Evolutionary conservation across 2,113 vertebrate genomes (phyloP).

Genomic region (Anolis sagrei): DNA sequence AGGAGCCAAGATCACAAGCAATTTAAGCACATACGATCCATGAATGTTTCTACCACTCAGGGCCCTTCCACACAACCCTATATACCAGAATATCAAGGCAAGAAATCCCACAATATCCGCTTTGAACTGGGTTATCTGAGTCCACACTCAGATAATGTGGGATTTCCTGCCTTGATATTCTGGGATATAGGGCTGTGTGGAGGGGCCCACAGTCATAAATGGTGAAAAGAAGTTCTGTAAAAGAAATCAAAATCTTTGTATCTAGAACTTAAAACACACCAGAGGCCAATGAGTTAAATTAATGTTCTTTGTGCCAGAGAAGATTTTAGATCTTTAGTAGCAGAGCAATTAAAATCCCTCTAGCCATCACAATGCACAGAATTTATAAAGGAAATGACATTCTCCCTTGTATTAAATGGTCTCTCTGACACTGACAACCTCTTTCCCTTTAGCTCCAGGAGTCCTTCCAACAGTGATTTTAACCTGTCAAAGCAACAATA

Average conservation of each 20-base stretch:
- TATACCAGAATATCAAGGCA: too few species aligned
- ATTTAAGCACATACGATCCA: too few species aligned
- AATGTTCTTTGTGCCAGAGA: slow-evolving; percentile 38
- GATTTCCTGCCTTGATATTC: too few species aligned
- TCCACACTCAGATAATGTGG: too few species aligned
- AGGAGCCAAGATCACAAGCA: too few species aligned
- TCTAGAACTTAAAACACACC: slow-evolving; percentile 35
- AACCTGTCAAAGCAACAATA: slow-evolving; percentile 56
- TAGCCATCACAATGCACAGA: slow-evolving; percentile 59
- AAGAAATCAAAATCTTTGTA: background rate
- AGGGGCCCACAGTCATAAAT: too few species aligned
- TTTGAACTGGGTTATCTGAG: too few species aligned
- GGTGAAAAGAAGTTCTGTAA: background rate
- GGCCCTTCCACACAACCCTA: too few species aligned
- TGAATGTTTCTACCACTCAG: too few species aligned
- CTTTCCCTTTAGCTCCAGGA: slow-evolving; percentile 56
- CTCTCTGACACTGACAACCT: slow-evolving; percentile 73
- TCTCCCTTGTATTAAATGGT: slow-evolving; percentile 70
- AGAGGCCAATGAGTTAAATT: slow-evolving; percentile 69
- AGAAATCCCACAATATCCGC: too few species aligned
- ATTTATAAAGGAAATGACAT: slow-evolving; percentile 73
- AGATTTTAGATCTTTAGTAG: slow-evolving; percentile 58
- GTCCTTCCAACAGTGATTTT: slow-evolving; percentile 61
- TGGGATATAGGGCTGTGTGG: too few species aligned
- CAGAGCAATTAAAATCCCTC: slow-evolving; percentile 65